Evolutionary conservation across 2,113 vertebrate species (phyloP), one percentile per base, ranked within the genome.

Genomic region (Hydrochoerus hydrochaeris): DNA sequence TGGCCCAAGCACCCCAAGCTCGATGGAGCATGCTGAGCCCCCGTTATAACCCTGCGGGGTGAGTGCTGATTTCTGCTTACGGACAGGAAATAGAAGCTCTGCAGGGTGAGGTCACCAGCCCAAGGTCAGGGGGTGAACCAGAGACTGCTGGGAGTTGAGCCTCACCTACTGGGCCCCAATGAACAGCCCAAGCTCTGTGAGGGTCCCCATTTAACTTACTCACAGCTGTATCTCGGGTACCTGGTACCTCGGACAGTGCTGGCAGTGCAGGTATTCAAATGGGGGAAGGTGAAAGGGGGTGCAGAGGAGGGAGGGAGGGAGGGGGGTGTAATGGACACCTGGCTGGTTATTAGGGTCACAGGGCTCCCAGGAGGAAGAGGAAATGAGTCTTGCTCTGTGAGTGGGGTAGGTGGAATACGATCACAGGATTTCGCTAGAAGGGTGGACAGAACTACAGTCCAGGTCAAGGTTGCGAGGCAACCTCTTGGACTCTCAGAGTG

Each of bases 1-100:
- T 1, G 0, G 2, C 5, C 1, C 0, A 4, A 6, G 63, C 4
- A 7, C 26, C 0, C 1, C 89, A 38, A 6, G 0, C 0, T 6
- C 58, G 1, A 0, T 0, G 5, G 19, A 0, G 49, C 1, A 13
- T 0, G 41, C 14, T 1, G 41, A 81, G 16, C 4, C 38, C 67
- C 26, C 14, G 3, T 52, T 3, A 0, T 1, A 1, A 54, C 22
- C 24, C 6, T 2, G 24, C 0, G 2, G 17, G 16, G n/a, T 19
- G 11, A 16, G 46, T 41, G 16, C 41, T 12, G 20, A 0, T 0
- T 0, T 17, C 0, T 0, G 16, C 5, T 11, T 62, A 16, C 44
- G 52, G 26, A 19, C 0, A 17, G 85, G 67, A 32, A 81, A 80
- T 19, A 4, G 2, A 35, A 49, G 11, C 46, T 85, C 90, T 32